Evolutionary conservation across 2,888 invertebrate species (phyloP).

Genomic region (Ommatoiulus sabulosus): DNA sequence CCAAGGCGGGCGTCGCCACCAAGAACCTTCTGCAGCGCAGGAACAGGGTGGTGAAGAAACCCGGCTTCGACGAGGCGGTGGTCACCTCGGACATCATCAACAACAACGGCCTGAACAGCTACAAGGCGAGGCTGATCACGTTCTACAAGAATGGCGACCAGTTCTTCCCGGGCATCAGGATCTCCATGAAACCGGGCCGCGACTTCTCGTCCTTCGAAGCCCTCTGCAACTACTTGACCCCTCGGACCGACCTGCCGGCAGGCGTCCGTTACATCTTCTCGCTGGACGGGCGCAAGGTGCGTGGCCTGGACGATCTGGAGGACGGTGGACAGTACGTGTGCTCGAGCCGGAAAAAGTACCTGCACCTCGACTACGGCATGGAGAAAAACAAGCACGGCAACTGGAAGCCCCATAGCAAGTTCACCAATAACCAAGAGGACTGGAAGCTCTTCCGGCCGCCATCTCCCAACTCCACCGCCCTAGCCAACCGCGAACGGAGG

Average conservation of each 20-base stretch:
- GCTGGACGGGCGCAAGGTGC: constrained; percentile 89
- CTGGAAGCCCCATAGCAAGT: constrained; percentile 60
- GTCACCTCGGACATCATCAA: constrained; percentile 56
- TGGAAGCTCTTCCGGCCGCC: constrained; percentile 61
- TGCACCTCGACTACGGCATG: constrained; percentile 68
- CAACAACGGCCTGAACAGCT: constrained; percentile 79
- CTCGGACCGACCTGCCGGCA: constrained; percentile 86
- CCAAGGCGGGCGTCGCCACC: background rate
- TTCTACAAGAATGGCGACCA: constrained; percentile 96
- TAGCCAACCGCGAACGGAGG: constrained; percentile 44
- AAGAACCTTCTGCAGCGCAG: constrained; percentile 28
- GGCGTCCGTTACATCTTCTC: constrained; percentile 93
- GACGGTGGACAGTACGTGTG: constrained; percentile 94
- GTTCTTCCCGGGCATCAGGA: constrained; percentile 89
- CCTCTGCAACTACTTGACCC: constrained; percentile 85
- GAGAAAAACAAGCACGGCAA: constrained; percentile 70
- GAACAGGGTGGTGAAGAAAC: background rate
- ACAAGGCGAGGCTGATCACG: constrained; percentile 76
- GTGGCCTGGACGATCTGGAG: constrained; percentile 85
- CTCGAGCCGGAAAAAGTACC: constrained; percentile 90
- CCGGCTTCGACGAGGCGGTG: constrained; percentile 37
- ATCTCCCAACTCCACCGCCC: constrained; percentile 28
- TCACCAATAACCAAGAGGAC: constrained; percentile 60
- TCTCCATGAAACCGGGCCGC: constrained; percentile 87
- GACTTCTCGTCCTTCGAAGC: constrained; percentile 88